Evolutionary conservation across 2,888 invertebrate species (phyloP).

Genomic region (Cantharis rufa): DNA sequence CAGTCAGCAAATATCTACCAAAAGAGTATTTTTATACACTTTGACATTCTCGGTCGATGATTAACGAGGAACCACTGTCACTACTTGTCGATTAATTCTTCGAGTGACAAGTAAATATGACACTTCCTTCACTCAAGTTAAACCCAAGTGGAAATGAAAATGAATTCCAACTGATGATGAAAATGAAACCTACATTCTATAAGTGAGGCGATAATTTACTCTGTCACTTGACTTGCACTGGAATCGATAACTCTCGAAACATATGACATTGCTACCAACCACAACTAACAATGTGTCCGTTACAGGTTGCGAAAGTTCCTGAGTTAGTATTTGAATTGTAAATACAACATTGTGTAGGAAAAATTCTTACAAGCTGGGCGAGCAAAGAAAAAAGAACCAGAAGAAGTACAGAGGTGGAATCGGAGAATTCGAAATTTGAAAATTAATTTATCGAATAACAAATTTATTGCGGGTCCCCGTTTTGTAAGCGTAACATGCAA

Average conservation of each 20-base stretch:
- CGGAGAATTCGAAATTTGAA: not conserved
- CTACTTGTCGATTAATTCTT: not conserved
- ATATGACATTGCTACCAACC: not conserved
- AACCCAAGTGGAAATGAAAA: not conserved
- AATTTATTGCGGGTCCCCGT: not conserved
- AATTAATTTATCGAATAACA: not conserved
- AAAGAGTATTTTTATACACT: not conserved
- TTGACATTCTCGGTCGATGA: not conserved
- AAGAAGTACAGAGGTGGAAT: too few species aligned
- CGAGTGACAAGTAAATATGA: not conserved
- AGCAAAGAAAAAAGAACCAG: not conserved
- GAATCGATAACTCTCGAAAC: not conserved
- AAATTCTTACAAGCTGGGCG: not conserved
- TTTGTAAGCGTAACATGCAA: slow-evolving; percentile 10
- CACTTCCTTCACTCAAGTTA: not conserved
- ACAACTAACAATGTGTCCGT: not conserved
- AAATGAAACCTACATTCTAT: not conserved
- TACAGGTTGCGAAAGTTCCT: not conserved
- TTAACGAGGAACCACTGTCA: not conserved
- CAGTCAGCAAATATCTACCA: not conserved
- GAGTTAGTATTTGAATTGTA: not conserved
- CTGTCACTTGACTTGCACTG: not conserved
- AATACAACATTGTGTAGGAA: not conserved
- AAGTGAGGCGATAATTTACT: not conserved
- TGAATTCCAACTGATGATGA: not conserved